Percentiles rank a stretch among this genome's conserved stretches.
Conservation (phyloP, 2,888 invertebrate species). For the Nomada fabriciana region DNA sequence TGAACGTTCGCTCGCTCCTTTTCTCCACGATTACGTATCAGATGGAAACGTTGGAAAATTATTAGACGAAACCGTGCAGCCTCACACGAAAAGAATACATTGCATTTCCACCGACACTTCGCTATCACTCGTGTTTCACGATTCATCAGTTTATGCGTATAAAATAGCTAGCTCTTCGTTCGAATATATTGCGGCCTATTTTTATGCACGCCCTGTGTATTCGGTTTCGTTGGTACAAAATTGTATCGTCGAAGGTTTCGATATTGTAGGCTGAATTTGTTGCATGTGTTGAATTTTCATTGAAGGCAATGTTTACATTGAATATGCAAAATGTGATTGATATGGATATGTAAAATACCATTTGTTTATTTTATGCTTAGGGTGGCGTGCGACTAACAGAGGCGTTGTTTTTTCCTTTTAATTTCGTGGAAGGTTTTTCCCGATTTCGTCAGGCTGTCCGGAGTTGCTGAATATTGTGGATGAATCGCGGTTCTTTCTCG, state of each 20-base stretch:
- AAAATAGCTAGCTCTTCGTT: neutral
- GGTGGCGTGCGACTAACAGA: no score
- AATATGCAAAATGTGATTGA: neutral
- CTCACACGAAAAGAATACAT: constrained; percentile 25
- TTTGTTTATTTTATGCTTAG: no score
- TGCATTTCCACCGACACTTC: neutral
- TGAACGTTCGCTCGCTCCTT: neutral
- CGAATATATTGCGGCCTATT: neutral
- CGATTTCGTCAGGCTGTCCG: no score
- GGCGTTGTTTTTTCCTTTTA: neutral
- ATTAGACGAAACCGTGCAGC: neutral
- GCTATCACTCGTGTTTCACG: constrained; percentile 36
- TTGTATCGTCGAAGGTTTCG: no score
- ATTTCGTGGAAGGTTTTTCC: no score
- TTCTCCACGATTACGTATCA: neutral
- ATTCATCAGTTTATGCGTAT: constrained; percentile 28
- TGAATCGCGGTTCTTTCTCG: neutral
- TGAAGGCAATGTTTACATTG: neutral
- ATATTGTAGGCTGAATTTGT: no score
- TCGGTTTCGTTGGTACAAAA: no score
- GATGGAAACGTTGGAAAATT: neutral
- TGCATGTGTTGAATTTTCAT: neutral
- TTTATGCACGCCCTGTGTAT: no score
- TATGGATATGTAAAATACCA: neutral
- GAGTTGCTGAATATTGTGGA: neutral